Evolutionary conservation across 2,888 invertebrate genomes (phyloP), one percentile per base, ranked within the genome.

Genomic region (Drosophila pegasa): DNA sequence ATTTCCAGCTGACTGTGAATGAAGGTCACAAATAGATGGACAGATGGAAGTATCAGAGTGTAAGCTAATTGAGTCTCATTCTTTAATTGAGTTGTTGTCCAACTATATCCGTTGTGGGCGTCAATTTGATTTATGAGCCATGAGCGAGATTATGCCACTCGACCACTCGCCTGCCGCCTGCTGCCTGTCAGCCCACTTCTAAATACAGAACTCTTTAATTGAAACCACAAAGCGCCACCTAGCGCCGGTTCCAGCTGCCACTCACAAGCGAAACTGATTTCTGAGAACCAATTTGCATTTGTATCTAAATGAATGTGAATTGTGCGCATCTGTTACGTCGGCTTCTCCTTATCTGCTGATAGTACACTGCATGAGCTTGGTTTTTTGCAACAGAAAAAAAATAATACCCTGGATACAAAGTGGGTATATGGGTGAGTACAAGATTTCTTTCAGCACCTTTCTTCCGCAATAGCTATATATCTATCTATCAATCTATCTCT

Each of bases 221-320:
- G 69, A 76, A 82, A 75, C 77, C 55, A 57, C 54, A 60, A 68
- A 67, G 75, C 74, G 77, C 70, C 75, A 75, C 64, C 64, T 63
- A 61, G 66, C 71, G 64, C 71, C 76, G 25, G 75, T 71, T 67
- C 40, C 22, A 65, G 55, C 74, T 60, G 51, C 64, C 14, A 8
- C 52, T 25, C 43, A 43, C 12, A 59, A 35, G 51, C 68, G 18
- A 51, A 58, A 50, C 54, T 65, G 48, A 65, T 75, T 65, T 55
- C 51, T 47, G 38, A 9, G 3, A 50, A 22, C 22, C 2, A 22
- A 35, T n/a, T 55, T 47, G 35, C 40, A 47, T 47, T 10, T 33
- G 3, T 64, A 43, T 48, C 47, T 35, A n/a, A 29, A 12, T 52
- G 37, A 2, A 37, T 50, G 3, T 52, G 29, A 29, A 22, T 10